A percentile compares a stretch with the other conserved stretches of the same genome.
Evolutionary conservation across 2,797 vertebrate species (phyloP).

Genomic region (Sternotherus odoratus): DNA sequence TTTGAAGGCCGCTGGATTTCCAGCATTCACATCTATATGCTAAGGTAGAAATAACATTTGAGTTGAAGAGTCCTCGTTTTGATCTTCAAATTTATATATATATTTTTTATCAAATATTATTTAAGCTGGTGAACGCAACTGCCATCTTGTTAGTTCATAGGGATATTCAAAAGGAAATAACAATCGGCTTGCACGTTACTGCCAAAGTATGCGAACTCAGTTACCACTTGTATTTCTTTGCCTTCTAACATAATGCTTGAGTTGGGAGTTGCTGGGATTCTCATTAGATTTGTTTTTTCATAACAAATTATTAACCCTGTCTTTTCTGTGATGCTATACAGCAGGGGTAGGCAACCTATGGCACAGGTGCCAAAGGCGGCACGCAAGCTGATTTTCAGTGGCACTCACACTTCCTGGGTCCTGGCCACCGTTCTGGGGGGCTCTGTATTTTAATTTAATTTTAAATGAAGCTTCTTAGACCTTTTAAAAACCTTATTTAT

Average conservation of each 20-base stretch:
- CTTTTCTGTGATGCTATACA: not conserved
- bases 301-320: not conserved
- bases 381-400: too few species aligned
- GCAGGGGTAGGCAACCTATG: too few species aligned
- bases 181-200: not conserved
- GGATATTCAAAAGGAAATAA: too few species aligned
- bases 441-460: too few species aligned
- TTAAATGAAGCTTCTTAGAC: too few species aligned
- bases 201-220: not conserved
- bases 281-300: not conserved
- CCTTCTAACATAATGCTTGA: not conserved
- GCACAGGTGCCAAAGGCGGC: too few species aligned
- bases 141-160: not conserved
- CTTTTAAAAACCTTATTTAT: too few species aligned
- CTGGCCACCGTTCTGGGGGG: too few species aligned
- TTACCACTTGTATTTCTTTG: not conserved
- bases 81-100: not conserved
- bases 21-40: accelerated
- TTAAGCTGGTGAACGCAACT: not conserved
- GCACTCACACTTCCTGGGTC: too few species aligned
- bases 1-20: not conserved
- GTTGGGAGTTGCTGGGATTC: not conserved
- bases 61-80: accelerated
- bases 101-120: not conserved
- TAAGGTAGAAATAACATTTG: not conserved